These are phyloP conservation scores for Caenorhabditis japonica DNA, from an alignment of 2,888 invertebrate species.

Conservation along the genomic window DNA sequence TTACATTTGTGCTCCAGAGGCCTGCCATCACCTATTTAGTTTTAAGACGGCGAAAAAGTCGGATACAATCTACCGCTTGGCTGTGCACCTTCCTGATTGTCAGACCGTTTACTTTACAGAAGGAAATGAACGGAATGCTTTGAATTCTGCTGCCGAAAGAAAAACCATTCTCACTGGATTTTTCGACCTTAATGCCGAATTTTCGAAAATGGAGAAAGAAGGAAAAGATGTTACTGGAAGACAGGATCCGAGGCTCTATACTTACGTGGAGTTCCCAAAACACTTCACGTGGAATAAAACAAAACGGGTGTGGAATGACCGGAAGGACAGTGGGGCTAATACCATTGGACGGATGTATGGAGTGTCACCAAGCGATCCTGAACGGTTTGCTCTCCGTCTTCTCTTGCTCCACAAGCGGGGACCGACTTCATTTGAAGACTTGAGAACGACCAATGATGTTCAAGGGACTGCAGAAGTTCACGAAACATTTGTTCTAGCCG, in stretches of 20 bases:
- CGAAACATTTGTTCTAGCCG: slow-evolving; percentile 40
- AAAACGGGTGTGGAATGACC: slow-evolving; percentile 5
- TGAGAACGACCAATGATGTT: slow-evolving; percentile 61
- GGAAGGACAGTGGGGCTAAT: neutral
- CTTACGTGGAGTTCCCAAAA: slow-evolving; percentile 38
- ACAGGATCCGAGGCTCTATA: neutral
- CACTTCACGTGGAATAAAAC: slow-evolving; percentile 37
- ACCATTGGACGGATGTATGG: slow-evolving; percentile 51
- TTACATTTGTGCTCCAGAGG: slow-evolving; percentile 47
- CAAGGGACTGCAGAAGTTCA: neutral
- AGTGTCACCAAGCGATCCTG: slow-evolving; percentile 39
- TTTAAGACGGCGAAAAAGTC: slow-evolving; percentile 40
- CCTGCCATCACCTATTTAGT: slow-evolving; percentile 30
- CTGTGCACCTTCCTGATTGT: slow-evolving; percentile 34
- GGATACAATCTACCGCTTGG: slow-evolving; percentile 32
- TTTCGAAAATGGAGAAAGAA: slow-evolving; percentile 13
- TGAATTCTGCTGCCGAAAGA: no score
- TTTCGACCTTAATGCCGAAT: slow-evolving; percentile 39
- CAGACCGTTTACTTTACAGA: no score
- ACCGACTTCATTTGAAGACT: slow-evolving; percentile 54
- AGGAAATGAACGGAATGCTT: neutral
- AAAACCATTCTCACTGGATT: slow-evolving; percentile 25
- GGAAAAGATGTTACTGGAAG: neutral
- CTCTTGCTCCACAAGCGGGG: slow-evolving; percentile 53
- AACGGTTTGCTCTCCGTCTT: slow-evolving; percentile 43